Conservation (phyloP, 2,113 vertebrate species). For the Serinus canaria region DNA sequence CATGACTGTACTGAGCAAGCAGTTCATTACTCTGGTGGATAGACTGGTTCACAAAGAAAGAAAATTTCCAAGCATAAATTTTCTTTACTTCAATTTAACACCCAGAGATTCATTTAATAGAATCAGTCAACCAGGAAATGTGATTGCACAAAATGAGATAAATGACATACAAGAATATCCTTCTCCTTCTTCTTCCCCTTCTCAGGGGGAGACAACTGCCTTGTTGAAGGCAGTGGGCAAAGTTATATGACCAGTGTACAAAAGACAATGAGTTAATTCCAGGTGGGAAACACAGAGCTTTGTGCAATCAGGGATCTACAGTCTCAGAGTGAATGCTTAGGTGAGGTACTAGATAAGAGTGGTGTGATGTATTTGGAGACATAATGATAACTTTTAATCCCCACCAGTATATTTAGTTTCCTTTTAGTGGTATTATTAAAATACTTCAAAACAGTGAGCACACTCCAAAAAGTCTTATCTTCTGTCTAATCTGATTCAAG, state of each 20-base stretch:
- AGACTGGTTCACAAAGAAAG: neutral
- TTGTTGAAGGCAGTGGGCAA: neutral
- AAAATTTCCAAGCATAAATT: neutral
- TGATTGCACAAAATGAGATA: neutral
- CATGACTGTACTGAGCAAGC: neutral
- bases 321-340: neutral
- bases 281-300: neutral
- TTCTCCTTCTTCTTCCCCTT: neutral
- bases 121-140: neutral
- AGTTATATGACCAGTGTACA: neutral
- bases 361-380: neutral
- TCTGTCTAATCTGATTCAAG: neutral
- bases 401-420: neutral
- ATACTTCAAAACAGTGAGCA: neutral
- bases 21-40: neutral
- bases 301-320: neutral
- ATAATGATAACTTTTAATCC: neutral
- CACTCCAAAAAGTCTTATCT: neutral
- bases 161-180: neutral
- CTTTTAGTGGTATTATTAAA: neutral
- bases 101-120: neutral
- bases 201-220: neutral
- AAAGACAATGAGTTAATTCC: neutral
- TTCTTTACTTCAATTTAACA: neutral
- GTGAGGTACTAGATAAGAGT: neutral